phyloP scores from a whole-genome alignment of 2,113 vertebrate genomes.

The Syngnathus floridae region DNA sequence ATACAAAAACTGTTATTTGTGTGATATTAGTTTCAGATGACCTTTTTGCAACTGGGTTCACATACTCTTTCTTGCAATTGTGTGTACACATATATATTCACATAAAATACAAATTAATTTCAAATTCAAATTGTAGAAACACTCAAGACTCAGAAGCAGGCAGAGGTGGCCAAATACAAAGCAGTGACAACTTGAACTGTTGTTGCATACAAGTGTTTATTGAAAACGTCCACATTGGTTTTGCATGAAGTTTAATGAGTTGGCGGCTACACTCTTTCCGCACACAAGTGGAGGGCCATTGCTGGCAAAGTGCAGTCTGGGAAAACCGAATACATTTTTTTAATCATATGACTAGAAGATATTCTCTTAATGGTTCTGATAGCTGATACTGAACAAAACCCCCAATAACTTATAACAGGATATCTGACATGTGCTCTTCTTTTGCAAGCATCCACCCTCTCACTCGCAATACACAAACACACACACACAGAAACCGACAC shows the following conservation, averaged over 20 bases:
- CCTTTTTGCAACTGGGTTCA: not conserved
- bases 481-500: not conserved
- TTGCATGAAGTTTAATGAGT: constrained; percentile 6
- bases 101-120: not conserved
- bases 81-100: not conserved
- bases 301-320: constrained; percentile 3
- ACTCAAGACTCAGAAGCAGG: not conserved
- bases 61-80: no score
- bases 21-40: not conserved
- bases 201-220: constrained; percentile 7
- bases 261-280: not conserved
- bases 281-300: not conserved
- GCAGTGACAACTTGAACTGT: not conserved
- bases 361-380: not conserved
- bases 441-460: not conserved
- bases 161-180: not conserved
- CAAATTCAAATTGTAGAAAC: not conserved
- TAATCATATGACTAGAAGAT: not conserved
- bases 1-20: not conserved
- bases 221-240: constrained; percentile 7
- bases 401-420: not conserved
- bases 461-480: not conserved
- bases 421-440: not conserved
- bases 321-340: not conserved
- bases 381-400: not conserved